Conservation (phyloP, 2,797 vertebrate species). For the Forpus xanthops region DNA sequence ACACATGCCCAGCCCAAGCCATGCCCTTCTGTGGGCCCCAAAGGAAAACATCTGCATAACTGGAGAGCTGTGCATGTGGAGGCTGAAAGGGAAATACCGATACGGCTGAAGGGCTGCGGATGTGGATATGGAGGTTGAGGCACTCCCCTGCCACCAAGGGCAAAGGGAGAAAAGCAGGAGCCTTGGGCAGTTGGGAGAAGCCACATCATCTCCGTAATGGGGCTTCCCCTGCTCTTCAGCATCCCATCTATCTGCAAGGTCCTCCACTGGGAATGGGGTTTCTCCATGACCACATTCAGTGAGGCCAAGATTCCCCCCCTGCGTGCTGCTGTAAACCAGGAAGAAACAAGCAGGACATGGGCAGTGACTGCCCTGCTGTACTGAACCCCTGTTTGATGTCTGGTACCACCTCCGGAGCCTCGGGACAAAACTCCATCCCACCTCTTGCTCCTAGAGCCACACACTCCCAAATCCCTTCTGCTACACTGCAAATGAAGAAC, state of each 20-base stretch:
- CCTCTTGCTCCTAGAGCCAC: neutral
- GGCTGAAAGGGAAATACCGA: neutral
- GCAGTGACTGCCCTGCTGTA: neutral
- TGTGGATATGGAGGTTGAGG: neutral
- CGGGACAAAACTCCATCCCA: neutral
- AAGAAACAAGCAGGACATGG: neutral
- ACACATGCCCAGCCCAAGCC: neutral
- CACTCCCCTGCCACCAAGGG: neutral
- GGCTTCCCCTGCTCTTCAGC: neutral
- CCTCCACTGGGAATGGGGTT: neutral
- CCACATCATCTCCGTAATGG: neutral
- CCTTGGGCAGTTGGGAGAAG: neutral
- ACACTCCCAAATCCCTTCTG: neutral
- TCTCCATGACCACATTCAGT: neutral
- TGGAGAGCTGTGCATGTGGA: neutral
- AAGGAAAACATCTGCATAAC: neutral
- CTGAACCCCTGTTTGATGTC: neutral
- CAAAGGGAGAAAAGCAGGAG: neutral
- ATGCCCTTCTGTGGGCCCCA: neutral
- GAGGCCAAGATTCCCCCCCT: neutral
- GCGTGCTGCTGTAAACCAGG: neutral
- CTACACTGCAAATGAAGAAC: neutral
- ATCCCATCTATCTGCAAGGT: neutral
- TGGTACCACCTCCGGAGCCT: neutral
- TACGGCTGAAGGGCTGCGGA: neutral